Percentiles rank a stretch among this genome's conserved stretches.
These are phyloP conservation scores for Drosophila obscura DNA, from an alignment of 1,140 invertebrate genomes.

Conservation along the genomic window DNA sequence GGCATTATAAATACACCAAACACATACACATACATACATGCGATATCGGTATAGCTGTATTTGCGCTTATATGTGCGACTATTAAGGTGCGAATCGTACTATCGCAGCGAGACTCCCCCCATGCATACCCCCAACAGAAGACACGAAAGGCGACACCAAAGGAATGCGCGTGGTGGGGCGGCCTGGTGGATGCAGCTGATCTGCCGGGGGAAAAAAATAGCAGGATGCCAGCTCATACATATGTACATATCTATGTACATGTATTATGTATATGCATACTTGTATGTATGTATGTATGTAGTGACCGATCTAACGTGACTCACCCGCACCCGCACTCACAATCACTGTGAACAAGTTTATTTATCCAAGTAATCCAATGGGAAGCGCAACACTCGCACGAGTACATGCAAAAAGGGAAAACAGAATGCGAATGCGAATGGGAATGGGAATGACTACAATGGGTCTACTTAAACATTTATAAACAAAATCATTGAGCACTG, in stretches of 20 bases:
- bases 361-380: conserved; percentile 19
- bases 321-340: conserved; percentile 7
- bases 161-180: too few species aligned
- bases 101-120: too few species aligned
- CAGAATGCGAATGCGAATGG: conserved; percentile 6
- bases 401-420: background rate
- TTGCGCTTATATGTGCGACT: too few species aligned
- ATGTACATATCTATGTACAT: too few species aligned
- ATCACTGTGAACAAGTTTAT: conserved; percentile 24
- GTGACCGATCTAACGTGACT: conserved; percentile 9
- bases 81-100: too few species aligned
- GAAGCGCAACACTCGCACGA: background rate
- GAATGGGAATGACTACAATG: conserved; percentile 28
- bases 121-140: too few species aligned
- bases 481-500: conserved; percentile 65
- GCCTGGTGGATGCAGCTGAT: background rate
- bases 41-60: too few species aligned
- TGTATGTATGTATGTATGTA: too few species aligned
- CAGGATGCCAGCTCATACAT: too few species aligned
- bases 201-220: background rate
- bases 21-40: background rate
- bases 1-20: conserved; percentile 28
- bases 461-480: conserved; percentile 53
- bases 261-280: too few species aligned
- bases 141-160: too few species aligned